Evolutionary conservation across 2,888 invertebrate species (phyloP), one percentile per base, ranked within the genome.

Genomic region (Amorpha juglandis): DNA sequence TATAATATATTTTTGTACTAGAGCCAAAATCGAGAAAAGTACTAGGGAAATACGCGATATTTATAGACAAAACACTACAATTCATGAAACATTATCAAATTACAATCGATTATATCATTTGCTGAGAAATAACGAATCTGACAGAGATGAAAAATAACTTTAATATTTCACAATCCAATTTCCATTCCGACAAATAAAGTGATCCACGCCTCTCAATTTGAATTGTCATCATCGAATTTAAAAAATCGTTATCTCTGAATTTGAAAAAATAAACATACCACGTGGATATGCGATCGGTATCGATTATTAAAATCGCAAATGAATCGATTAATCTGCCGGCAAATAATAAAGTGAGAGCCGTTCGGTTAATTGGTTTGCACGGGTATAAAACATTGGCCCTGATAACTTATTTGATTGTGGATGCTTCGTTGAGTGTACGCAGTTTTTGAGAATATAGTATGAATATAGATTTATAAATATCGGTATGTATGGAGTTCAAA

Each of bases 231-330:
- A 38, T 33, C 50, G 50, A 19, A 14, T 53, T 33, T 16, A 19
- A 12, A 19, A 19, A 58, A 58, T 58, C 19, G 19, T 19, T 42
- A 42, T 58, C 55, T 3, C 11, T 6, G 38, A 42, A 58, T 58
- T 58, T 58, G 48, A 90, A 90, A 87, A 90, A 92, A 92, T 90
- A 91, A 89, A 78, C 84, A 87, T 88, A 87, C 89, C 82, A 90
- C 88, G 87, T 83, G 80, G 77, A 76, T 76, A 82, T 77, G 73
- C 78, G 89, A 90, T 91, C 86, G 79, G 80, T 85, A 90, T 90
- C 90, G 88, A 88, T 87, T 90, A 90, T 90, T 90, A 89, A 88
- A 87, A 88, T 80, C 77, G 84, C 81, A 82, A 86, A 78, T 83
- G 81, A 86, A 84, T 88, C 89, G 90, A 91, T 91, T 91, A 88